These are phyloP conservation scores for Drosophila navojoa DNA, from an alignment of 1,140 invertebrate species.

Conservation along the genomic window DNA sequence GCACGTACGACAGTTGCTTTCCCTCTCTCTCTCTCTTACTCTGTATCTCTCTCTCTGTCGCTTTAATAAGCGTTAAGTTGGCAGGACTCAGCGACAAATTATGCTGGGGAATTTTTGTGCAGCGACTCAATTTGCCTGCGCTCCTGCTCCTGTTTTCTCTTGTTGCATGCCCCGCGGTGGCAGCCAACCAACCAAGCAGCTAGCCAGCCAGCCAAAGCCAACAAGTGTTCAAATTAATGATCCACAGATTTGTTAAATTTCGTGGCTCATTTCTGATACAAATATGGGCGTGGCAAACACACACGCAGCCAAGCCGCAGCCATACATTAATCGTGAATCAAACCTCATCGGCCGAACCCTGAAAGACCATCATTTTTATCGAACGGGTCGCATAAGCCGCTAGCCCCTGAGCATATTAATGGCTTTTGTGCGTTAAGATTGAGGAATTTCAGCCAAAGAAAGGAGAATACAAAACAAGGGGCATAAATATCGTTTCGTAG, in stretches of 20 bases:
- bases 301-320: background rate
- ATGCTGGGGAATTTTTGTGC: slow-evolving; percentile 48
- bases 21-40: background rate
- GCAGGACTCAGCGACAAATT: slow-evolving; percentile 57
- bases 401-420: slow-evolving; percentile 71
- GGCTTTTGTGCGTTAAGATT: slow-evolving; percentile 67
- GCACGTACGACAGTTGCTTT: slow-evolving; percentile 23
- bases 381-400: slow-evolving; percentile 23
- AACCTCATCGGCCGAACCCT: slow-evolving; percentile 24
- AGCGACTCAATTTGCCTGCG: slow-evolving; percentile 65
- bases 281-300: slow-evolving; percentile 34
- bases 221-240: slow-evolving; percentile 80
- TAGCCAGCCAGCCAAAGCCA: slow-evolving; percentile 8
- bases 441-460: slow-evolving; percentile 58
- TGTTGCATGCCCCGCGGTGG: slow-evolving; percentile 32
- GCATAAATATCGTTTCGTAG: slow-evolving; percentile 43
- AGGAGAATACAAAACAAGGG: slow-evolving; percentile 5
- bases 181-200: background rate
- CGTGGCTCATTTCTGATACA: slow-evolving; percentile 61
- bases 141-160: slow-evolving; percentile 15
- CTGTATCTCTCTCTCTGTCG: background rate
- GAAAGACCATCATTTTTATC: slow-evolving; percentile 39
- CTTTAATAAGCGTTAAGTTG: slow-evolving; percentile 81
- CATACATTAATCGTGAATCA: slow-evolving; percentile 65
- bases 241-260: slow-evolving; percentile 80